Evolutionary conservation across 2,113 vertebrate genomes (phyloP).

Genomic region (Alces alces): DNA sequence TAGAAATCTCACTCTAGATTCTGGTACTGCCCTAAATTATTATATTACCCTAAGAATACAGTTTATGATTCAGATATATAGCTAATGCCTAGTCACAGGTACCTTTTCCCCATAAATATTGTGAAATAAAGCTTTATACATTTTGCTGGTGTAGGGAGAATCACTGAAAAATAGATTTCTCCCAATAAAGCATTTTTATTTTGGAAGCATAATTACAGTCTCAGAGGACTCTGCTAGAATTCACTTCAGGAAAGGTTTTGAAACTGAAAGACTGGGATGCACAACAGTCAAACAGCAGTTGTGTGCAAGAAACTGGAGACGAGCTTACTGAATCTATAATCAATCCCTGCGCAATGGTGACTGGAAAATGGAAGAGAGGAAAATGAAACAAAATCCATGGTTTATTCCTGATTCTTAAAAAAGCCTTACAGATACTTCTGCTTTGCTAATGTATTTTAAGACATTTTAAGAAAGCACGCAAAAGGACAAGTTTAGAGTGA

Average conservation of each 20-base stretch:
- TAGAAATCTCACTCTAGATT: not conserved
- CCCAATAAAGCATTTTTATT: constrained; percentile 40
- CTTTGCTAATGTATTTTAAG: not conserved
- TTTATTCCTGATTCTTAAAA: not conserved
- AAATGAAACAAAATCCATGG: not conserved
- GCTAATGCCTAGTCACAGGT: not conserved
- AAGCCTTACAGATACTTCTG: not conserved
- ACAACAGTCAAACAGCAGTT: not conserved
- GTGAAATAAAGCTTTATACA: not conserved
- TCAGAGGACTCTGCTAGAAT: not conserved
- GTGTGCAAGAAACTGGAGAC: not conserved
- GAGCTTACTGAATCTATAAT: not conserved
- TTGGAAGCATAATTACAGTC: constrained; percentile 17
- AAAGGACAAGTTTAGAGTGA: not conserved
- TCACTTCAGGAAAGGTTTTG: not conserved
- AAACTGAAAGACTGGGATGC: not conserved
- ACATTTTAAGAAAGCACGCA: not conserved
- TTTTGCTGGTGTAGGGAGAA: not conserved
- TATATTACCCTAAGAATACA: not conserved
- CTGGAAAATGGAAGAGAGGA: not conserved
- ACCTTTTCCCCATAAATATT: constrained; percentile 33
- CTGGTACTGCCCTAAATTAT: not conserved
- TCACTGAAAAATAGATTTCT: not conserved
- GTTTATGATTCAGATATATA: constrained; percentile 16
- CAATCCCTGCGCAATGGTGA: not conserved